A percentile compares a stretch with the other conserved stretches of the same genome.
Conservation (phyloP, 1,140 invertebrate species). For the Lanistes nyassanus region DNA sequence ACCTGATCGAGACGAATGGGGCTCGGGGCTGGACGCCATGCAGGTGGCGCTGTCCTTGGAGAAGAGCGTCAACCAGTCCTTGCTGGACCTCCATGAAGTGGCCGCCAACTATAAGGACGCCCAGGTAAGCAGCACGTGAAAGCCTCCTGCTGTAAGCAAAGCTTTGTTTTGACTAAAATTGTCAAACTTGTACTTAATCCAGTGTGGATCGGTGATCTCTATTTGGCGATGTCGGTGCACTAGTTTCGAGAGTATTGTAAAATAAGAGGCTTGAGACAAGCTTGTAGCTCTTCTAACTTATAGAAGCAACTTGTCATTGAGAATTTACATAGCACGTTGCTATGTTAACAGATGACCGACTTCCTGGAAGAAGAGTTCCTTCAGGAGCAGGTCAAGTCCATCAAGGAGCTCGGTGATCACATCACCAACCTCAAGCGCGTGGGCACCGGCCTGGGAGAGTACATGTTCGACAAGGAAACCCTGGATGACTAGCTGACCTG, state of each 20-base stretch:
- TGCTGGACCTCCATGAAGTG: slow-evolving; percentile 77
- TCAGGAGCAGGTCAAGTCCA: slow-evolving; percentile 74
- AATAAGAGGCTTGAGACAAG: too few relatives aligned
- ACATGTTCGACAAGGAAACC: slow-evolving; percentile 72
- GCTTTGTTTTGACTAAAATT: neutral
- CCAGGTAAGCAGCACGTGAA: slow-evolving; percentile 43
- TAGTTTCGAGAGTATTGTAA: too few relatives aligned
- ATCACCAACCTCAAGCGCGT: slow-evolving; percentile 73
- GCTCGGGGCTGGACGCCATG: slow-evolving; percentile 76
- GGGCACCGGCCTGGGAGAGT: slow-evolving; percentile 74
- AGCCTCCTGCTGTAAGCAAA: neutral
- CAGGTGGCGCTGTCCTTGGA: slow-evolving; percentile 79
- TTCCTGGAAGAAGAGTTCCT: slow-evolving; percentile 73
- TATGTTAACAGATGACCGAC: slow-evolving; percentile 68
- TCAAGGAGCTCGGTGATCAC: slow-evolving; percentile 72
- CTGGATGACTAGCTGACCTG: neutral
- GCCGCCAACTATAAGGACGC: slow-evolving; percentile 75
- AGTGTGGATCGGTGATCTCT: neutral
- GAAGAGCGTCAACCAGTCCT: slow-evolving; percentile 81
- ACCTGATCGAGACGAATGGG: slow-evolving; percentile 75
- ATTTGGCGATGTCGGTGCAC: too few relatives aligned
- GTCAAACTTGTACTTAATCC: neutral
- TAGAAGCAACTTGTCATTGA: too few relatives aligned
- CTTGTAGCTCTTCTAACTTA: too few relatives aligned
- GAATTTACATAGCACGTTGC: too few relatives aligned